A percentile compares a stretch with the other conserved stretches of the same genome.
Conservation (phyloP, 2,113 vertebrate species). For the Pseudorhombus dupliciocellatus region DNA sequence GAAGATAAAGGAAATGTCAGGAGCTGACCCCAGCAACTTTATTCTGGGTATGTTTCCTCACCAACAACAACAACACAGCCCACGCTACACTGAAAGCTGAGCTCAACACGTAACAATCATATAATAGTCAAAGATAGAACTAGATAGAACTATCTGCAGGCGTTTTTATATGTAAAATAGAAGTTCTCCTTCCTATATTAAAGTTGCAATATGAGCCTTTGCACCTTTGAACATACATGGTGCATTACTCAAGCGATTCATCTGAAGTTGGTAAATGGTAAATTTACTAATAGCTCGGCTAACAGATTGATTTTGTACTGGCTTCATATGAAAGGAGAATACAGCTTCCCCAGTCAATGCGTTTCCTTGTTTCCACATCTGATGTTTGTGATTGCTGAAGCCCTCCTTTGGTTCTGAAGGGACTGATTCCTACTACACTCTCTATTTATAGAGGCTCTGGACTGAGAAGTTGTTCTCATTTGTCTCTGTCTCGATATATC, state of each 20-base stretch:
- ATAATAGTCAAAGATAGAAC: background rate
- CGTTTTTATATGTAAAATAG: too few relatives aligned
- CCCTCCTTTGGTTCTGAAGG: conserved; percentile 26
- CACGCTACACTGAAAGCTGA: background rate
- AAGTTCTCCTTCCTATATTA: too few relatives aligned
- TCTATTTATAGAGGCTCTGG: conserved; percentile 69
- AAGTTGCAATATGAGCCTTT: too few relatives aligned
- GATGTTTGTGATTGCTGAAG: conserved; percentile 33
- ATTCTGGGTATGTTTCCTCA: background rate
- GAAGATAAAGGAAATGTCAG: background rate
- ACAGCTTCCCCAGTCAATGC: background rate
- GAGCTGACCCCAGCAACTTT: background rate
- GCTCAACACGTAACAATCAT: background rate
- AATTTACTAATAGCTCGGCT: background rate
- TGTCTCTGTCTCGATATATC: conserved; percentile 72
- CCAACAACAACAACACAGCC: background rate
- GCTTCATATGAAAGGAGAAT: conserved; percentile 3
- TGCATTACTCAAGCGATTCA: too few relatives aligned
- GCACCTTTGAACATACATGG: too few relatives aligned
- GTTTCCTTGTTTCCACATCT: conserved; percentile 19
- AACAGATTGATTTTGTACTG: background rate
- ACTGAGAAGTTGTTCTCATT: conserved; percentile 70
- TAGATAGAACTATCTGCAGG: too few relatives aligned
- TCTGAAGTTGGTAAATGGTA: too few relatives aligned
- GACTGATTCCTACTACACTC: conserved; percentile 16